Conservation (phyloP, 2,797 vertebrate genomes). For the Podargus strigoides region DNA sequence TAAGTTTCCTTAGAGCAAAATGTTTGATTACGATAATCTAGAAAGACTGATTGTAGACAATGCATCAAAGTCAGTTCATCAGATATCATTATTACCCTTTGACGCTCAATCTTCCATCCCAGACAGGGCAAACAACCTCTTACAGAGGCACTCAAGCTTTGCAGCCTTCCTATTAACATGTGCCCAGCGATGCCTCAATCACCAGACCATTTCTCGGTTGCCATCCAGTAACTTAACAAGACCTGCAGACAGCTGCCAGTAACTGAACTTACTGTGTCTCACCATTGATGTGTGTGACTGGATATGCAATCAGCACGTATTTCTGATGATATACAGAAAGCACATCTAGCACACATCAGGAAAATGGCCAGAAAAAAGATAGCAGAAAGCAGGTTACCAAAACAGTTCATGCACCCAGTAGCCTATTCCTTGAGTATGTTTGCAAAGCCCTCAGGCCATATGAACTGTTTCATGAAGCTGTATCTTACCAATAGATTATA, state of each 20-base stretch:
- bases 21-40: background rate
- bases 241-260: background rate
- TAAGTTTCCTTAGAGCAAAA: background rate
- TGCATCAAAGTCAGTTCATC: background rate
- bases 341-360: background rate
- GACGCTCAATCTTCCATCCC: background rate
- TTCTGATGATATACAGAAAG: background rate
- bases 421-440: background rate
- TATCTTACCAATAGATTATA: background rate
- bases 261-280: background rate
- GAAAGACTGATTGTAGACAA: background rate
- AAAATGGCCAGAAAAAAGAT: background rate
- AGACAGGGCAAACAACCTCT: background rate
- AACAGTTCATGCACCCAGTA: background rate
- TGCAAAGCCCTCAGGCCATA: background rate
- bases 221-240: background rate
- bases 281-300: rapidly evolving
- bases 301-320: too few species aligned
- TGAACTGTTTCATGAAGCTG: background rate
- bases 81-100: background rate
- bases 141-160: background rate
- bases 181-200: background rate
- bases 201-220: background rate
- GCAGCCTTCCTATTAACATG: background rate
- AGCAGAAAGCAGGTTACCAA: background rate